These are phyloP conservation scores for Cactoblastis cactorum DNA, from an alignment of 2,888 invertebrate genomes.

Conservation along the genomic window DNA sequence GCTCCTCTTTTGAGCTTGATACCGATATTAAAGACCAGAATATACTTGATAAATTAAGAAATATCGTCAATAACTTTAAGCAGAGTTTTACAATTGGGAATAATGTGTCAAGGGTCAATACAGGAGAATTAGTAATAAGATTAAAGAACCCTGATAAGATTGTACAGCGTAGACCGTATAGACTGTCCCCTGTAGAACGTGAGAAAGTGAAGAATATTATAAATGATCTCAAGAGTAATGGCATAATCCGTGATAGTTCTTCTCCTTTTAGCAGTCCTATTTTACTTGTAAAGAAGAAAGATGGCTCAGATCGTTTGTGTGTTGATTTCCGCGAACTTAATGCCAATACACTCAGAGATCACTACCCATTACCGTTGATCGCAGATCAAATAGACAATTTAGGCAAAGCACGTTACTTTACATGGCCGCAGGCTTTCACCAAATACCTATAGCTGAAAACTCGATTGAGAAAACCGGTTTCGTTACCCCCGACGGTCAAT, in stretches of 20 bases:
- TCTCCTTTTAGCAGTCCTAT: conserved; percentile 23
- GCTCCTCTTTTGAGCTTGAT: too few species aligned
- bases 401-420: conserved; percentile 22
- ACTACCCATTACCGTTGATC: not conserved
- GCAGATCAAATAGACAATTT: conserved; percentile 25
- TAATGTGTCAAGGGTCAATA: conserved; percentile 14
- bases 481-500: conserved; percentile 15
- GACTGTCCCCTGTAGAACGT: conserved; percentile 16
- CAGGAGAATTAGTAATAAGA: conserved; percentile 16
- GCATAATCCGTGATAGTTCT: conserved; percentile 21
- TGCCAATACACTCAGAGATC: conserved; percentile 11
- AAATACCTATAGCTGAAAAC: conserved; percentile 24
- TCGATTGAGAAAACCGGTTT: conserved; percentile 18
- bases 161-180: conserved; percentile 18
- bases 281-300: conserved; percentile 20
- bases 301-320: conserved; percentile 24
- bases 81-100: too few species aligned
- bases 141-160: conserved; percentile 18
- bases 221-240: conserved; percentile 16
- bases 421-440: conserved; percentile 29
- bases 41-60: too few species aligned
- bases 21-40: too few species aligned
- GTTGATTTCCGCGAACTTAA: conserved; percentile 20
- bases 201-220: conserved; percentile 16
- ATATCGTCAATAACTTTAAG: too few species aligned